phyloP scores from a whole-genome alignment of 2,113 vertebrate species.

The Channa maculata region DNA sequence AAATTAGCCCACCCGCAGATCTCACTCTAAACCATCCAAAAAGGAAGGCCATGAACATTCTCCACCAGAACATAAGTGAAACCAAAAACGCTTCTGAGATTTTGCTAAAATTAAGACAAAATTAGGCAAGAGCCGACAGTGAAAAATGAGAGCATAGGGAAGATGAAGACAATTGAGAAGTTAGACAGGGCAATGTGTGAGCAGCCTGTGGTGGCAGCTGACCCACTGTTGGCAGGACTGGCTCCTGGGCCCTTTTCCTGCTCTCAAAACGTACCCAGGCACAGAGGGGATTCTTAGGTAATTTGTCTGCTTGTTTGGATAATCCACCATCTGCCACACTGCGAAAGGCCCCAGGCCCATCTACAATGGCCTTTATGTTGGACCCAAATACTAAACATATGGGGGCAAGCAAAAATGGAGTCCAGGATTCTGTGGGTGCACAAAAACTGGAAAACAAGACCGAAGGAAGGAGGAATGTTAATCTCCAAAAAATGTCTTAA shows the following conservation, averaged over 20 bases:
- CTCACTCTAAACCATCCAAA: slow-evolving; percentile 28
- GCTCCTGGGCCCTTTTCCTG: slow-evolving; percentile 46
- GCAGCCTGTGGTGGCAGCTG: slow-evolving; percentile 52
- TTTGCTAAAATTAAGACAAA: slow-evolving; percentile 39
- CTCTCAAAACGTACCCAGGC: slow-evolving; percentile 60
- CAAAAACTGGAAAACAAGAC: slow-evolving; percentile 23
- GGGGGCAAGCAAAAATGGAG: slow-evolving; percentile 38
- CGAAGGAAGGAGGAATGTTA: slow-evolving; percentile 1
- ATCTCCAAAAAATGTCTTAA: not conserved
- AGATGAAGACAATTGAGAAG: slow-evolving; percentile 54
- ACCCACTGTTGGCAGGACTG: slow-evolving; percentile 70
- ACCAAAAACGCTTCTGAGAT: slow-evolving; percentile 25
- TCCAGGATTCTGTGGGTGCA: slow-evolving; percentile 48
- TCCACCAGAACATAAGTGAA: slow-evolving; percentile 13
- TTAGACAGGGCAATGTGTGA: slow-evolving; percentile 43
- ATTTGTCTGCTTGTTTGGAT: slow-evolving; percentile 82
- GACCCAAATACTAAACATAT: slow-evolving; percentile 66
- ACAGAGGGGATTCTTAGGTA: slow-evolving; percentile 74
- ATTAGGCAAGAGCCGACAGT: slow-evolving; percentile 32
- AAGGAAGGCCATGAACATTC: slow-evolving; percentile 19
- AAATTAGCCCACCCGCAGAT: slow-evolving; percentile 36
- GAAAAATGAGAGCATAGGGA: slow-evolving; percentile 11
- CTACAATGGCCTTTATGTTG: slow-evolving; percentile 47
- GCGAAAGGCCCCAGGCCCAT: slow-evolving; percentile 52
- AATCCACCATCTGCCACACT: slow-evolving; percentile 81